Evolutionary conservation across 2,797 vertebrate species (phyloP).

Genomic region (Siniperca scherzeri): DNA sequence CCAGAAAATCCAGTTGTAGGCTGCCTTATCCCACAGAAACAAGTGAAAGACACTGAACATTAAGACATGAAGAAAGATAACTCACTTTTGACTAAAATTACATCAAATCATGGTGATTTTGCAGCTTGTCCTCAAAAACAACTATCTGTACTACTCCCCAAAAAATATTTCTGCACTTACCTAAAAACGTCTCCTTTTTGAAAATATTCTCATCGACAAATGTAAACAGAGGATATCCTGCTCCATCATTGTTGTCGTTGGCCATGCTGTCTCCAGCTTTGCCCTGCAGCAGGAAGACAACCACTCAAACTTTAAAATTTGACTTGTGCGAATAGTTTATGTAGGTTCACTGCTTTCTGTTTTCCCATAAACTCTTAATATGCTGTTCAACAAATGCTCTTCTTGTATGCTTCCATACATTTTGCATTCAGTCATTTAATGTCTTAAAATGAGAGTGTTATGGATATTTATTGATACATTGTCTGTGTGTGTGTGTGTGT

Average conservation of each 20-base stretch:
- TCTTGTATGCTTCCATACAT: not conserved
- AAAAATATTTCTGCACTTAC: constrained; percentile 62
- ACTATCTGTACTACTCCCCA: too few species aligned
- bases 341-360: not conserved
- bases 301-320: not conserved
- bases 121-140: too few species aligned
- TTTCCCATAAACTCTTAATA: not conserved
- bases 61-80: not conserved
- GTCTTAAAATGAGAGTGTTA: not conserved
- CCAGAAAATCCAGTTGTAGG: not conserved
- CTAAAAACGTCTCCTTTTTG: constrained; percentile 88
- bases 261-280: constrained; percentile 78
- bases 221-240: constrained; percentile 84
- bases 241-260: constrained; percentile 75
- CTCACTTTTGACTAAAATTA: not conserved
- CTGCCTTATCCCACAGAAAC: not conserved
- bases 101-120: not conserved
- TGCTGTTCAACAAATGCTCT: not conserved
- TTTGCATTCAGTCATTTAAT: not conserved
- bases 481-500: not conserved
- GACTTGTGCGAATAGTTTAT: not conserved
- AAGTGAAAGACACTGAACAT: not conserved
- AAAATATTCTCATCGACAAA: constrained; percentile 88
- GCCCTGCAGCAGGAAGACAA: constrained; percentile 69
- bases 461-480: not conserved